These are phyloP conservation scores for Pseudobourletiella spinata DNA, from an alignment of 1,140 invertebrate genomes.

Conservation along the genomic window DNA sequence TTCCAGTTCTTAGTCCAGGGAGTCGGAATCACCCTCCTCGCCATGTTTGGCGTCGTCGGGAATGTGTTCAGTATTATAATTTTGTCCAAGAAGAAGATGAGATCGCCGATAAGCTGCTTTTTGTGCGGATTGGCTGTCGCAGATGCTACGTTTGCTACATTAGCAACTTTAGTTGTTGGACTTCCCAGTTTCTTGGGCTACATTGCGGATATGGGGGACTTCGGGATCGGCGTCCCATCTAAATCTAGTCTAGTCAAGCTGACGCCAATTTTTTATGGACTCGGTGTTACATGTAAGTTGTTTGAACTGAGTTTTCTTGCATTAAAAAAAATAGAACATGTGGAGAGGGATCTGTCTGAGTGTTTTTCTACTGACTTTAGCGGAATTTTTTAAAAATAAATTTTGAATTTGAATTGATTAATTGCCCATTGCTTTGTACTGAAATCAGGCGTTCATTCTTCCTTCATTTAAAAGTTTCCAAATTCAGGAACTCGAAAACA, in stretches of 20 bases:
- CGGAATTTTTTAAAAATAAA: too few species aligned
- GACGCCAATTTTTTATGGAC: not conserved
- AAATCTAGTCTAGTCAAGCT: not conserved
- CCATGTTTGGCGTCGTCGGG: constrained; percentile 9
- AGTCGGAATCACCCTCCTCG: constrained; percentile 56
- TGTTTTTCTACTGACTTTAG: too few species aligned
- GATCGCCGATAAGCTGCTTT: constrained; percentile 13
- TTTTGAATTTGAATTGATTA: too few species aligned
- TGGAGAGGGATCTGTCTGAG: too few species aligned
- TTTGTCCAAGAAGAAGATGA: constrained; percentile 7
- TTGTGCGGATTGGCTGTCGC: constrained; percentile 8
- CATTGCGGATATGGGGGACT: not conserved
- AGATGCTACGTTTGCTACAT: not conserved
- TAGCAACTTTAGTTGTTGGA: not conserved
- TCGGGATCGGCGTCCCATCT: not conserved
- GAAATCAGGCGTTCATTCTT: too few species aligned
- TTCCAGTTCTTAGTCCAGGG: constrained; percentile 75
- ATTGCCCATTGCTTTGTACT: too few species aligned
- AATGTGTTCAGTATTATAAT: constrained; percentile 13
- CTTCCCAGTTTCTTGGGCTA: constrained; percentile 1
- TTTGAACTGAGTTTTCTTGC: too few species aligned
- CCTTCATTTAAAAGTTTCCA: too few species aligned
- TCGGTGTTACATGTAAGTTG: not conserved
- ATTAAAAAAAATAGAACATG: too few species aligned
- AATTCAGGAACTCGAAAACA: too few species aligned